phyloP scores from a whole-genome alignment of 2,113 vertebrate genomes.

The Philantomba maxwellii region DNA sequence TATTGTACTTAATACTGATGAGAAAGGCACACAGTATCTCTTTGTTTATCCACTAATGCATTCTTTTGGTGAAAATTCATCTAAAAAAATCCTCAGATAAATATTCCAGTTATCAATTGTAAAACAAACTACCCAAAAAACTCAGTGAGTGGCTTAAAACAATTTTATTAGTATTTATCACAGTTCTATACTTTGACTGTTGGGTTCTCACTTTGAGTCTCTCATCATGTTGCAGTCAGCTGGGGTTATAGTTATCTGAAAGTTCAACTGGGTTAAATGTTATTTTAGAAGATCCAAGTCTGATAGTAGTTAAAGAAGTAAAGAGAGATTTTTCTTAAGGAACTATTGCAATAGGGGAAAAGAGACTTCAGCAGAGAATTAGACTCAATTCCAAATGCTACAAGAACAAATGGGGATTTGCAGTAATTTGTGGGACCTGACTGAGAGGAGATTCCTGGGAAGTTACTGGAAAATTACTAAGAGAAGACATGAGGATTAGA shows the following conservation, averaged over 20 bases:
- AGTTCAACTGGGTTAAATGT: neutral
- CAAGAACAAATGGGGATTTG: neutral
- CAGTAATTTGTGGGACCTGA: neutral
- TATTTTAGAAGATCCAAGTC: neutral
- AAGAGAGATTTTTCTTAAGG: neutral
- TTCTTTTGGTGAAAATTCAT: neutral
- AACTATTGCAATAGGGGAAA: neutral
- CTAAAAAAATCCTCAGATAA: neutral
- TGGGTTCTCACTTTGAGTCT: neutral
- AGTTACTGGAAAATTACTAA: neutral
- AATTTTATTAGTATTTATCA: neutral
- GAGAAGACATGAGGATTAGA: neutral
- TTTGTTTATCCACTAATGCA: neutral
- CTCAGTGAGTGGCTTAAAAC: neutral
- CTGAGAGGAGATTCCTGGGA: neutral
- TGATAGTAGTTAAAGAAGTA: neutral
- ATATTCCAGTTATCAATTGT: neutral
- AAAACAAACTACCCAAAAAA: neutral
- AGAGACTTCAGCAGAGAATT: neutral
- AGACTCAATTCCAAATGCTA: neutral
- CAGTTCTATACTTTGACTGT: neutral
- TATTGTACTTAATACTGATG: neutral
- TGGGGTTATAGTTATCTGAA: neutral
- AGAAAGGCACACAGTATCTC: neutral
- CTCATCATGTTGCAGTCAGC: neutral